These are phyloP conservation scores for Halcyon malimbica DNA, from an alignment of 2,113 vertebrate species.

Conservation along the genomic window DNA sequence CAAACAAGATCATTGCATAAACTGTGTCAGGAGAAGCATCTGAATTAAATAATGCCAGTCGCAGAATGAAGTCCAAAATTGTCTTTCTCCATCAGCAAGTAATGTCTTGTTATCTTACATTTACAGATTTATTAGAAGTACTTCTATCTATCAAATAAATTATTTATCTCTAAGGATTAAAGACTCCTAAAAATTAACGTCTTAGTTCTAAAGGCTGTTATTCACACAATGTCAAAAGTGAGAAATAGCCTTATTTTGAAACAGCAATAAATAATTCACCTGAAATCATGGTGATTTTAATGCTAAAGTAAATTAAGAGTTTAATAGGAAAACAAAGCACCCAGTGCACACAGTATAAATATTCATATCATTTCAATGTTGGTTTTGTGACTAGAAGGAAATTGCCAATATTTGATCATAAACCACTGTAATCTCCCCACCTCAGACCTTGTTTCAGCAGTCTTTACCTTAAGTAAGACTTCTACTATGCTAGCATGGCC, in stretches of 20 bases:
- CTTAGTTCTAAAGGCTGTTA: neutral
- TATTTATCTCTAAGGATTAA: neutral
- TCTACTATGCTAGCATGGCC: constrained; percentile 88
- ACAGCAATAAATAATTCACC: neutral
- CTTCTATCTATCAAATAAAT: neutral
- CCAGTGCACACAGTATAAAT: neutral
- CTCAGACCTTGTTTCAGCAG: neutral
- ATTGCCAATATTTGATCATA: neutral
- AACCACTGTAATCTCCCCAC: neutral
- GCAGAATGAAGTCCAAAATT: neutral
- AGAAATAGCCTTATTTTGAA: neutral
- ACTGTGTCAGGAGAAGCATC: neutral
- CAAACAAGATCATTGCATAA: constrained; percentile 32
- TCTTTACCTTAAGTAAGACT: constrained; percentile 85
- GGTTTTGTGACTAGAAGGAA: neutral
- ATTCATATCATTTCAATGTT: neutral
- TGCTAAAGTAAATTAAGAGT: neutral
- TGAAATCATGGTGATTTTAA: neutral
- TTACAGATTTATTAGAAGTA: neutral
- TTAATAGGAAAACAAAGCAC: neutral
- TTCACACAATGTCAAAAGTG: neutral
- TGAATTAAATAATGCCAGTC: neutral
- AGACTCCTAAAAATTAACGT: neutral
- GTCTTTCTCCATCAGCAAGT: neutral
- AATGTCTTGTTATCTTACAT: neutral